A percentile compares a stretch with the other conserved stretches of the same genome.
These are phyloP conservation scores for Gari tellinella DNA, from an alignment of 2,888 invertebrate genomes.

Conservation along the genomic window DNA sequence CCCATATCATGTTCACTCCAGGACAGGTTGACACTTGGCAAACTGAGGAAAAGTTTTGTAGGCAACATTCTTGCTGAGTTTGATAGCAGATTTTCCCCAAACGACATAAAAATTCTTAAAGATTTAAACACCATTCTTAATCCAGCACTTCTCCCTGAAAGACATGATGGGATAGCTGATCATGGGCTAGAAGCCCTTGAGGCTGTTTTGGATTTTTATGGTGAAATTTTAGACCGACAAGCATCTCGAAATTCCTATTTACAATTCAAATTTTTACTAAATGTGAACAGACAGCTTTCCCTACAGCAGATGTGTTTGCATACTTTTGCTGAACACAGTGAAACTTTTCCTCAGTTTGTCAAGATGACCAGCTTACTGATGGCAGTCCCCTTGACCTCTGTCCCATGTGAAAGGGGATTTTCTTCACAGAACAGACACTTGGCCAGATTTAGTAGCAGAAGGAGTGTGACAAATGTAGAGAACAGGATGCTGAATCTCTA, in stretches of 20 bases:
- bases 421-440: slow-evolving; percentile 32
- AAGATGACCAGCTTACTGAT: slow-evolving; percentile 23
- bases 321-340: slow-evolving; percentile 1
- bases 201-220: slow-evolving; percentile 13
- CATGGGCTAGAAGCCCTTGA: slow-evolving; percentile 24
- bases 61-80: slow-evolving; percentile 25
- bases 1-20: slow-evolving; percentile 7
- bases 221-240: background rate
- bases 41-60: slow-evolving; percentile 18
- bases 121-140: slow-evolving; percentile 12
- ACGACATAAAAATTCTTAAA: slow-evolving; percentile 24
- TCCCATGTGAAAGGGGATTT: slow-evolving; percentile 41
- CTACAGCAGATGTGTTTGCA: slow-evolving; percentile 10
- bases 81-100: slow-evolving; percentile 26
- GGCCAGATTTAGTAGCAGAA: slow-evolving; percentile 5
- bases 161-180: too few relatives aligned
- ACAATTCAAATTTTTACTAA: slow-evolving; percentile 40
- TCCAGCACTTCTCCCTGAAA: too few relatives aligned
- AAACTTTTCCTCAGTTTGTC: slow-evolving; percentile 30
- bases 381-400: slow-evolving; percentile 40
- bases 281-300: slow-evolving; percentile 26
- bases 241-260: slow-evolving; percentile 5
- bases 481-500: slow-evolving; percentile 26
- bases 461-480: slow-evolving; percentile 23
- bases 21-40: slow-evolving; percentile 7